Base-by-base conservation (phyloP, 2,113 vertebrate genomes). In the Arenaria interpres region DNA sequence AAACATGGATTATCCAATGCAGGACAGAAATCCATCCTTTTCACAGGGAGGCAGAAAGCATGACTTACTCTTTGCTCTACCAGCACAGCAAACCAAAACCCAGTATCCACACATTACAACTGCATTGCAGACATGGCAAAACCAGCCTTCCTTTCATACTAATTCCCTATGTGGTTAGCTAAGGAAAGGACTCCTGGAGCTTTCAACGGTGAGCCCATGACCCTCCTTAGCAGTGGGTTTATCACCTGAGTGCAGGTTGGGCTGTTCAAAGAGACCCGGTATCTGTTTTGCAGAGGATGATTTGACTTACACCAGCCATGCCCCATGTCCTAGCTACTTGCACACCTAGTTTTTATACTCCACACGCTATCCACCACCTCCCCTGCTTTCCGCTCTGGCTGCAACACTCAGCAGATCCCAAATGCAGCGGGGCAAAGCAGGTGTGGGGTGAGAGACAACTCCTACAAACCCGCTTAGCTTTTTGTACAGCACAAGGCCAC, bases 371-470 rank as follows among this genome's bases (percentile, higher is more conserved):
- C 23, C 0, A 1, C 6, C 51, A 60, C 22, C 14, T 68, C 14
- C 51, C 18, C 69, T 56, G 16, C 21, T 37, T 85, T 89, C 62
- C 37, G 8, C 68, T 72, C 48, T 2, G 2, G 18, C 23, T 81
- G 64, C 8, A 1, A 17, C 15, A 28, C 20, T 45, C 9, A 5
- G 50, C 32, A 71, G 62, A 82, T 66, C n/a, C 13, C 72, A 19
- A 77, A 3, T 0, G 0, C 3, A 17, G n/a, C 19, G 17, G 6
- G 17, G 6, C 25, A 86, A 45, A 6, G 8, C 0, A 0, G 37
- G 30, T 0, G 3, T 0, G 1, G 85, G 6, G 67, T 9, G 23
- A 77, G 41, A 79, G 39, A 56, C 22, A 74, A 56, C 45, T 89
- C 43, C 66, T 46, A 51, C 20, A 45, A 76, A 85, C 15, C 13